Base-by-base conservation (phyloP, 2,113 vertebrate species). In the Microcebus ravelobensis region DNA sequence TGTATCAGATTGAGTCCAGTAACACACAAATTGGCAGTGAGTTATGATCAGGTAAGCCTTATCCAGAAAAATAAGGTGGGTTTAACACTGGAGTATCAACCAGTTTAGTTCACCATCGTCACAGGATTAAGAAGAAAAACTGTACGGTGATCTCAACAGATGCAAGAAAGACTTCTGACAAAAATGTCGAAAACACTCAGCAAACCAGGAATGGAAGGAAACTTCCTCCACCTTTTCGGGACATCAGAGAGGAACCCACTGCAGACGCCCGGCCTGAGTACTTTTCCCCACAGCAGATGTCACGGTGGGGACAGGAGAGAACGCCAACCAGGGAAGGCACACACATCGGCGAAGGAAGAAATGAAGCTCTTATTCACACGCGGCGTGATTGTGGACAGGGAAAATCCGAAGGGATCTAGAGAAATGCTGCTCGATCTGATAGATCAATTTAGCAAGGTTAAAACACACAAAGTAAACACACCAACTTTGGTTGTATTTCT, bases 321-420 rank as follows among this genome's bases (percentile, higher is more conserved):
- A 80, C 2, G 27, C 70, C n/a, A 36, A 2, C 67, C 18, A 57
- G 6, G 20, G 18, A 73, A 82, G 67, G 34, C 68, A 31, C 2
- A 7, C 0, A 3, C 21, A 18, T 6, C n/a, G 50, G 50, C 3
- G 50, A n/a, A 50, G 55, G 55, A 31, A 31, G n/a, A 34, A 12
- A 55, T 14, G 52, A 21, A 23, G 3, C 31, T 34, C 31, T 12
- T 34, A n/a, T 23, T n/a, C 68, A 50, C 42, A 39, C 42, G 55
- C 14, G 10, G 55, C 17, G 0, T 17, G 48, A 18, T 0, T 3
- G 8, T 10, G 9, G 68, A 13, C 1, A 1, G 20, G 20, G 29
- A 20, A 57, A 71, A 27, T 13, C 39, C 29, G 27, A 59, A 57
- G 50, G 20, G 31, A 59, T 25, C 71, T 74, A 29, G 25, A 48